Evolutionary conservation across 37 sponge, comb jelly and placozoan species (phyloP).

Genomic region (Chondrosia reniformis): DNA sequence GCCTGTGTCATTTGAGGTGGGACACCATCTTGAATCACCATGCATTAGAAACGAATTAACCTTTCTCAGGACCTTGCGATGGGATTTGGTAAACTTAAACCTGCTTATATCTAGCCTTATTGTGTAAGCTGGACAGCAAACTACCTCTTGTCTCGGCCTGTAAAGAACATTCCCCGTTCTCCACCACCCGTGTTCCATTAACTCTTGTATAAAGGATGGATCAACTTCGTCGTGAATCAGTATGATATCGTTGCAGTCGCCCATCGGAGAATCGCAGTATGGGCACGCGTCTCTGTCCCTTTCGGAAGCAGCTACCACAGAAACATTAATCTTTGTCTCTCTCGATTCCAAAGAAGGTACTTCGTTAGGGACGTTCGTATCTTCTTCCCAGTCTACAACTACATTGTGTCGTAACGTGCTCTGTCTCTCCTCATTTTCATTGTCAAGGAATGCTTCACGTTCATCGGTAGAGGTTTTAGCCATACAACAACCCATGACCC

Average conservation of each 20-base stretch:
- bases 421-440: too few relatives aligned
- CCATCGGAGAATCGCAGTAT: conserved; percentile 55
- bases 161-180: conserved; percentile 69
- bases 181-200: conserved; percentile 73
- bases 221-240: conserved; percentile 28
- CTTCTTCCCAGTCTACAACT: too few relatives aligned
- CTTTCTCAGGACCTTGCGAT: conserved; percentile 38
- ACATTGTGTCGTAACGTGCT: too few relatives aligned
- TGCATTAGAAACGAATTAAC: conserved; percentile 38
- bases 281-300: conserved; percentile 41
- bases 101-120: conserved; percentile 40
- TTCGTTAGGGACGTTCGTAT: too few relatives aligned
- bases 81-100: conserved; percentile 53
- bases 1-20: neutral
- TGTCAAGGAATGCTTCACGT: too few relatives aligned
- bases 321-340: neutral
- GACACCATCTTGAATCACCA: conserved; percentile 32
- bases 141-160: conserved; percentile 39
- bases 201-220: conserved; percentile 42
- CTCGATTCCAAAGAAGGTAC: too few relatives aligned
- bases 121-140: conserved; percentile 75
- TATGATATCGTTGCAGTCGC: conserved; percentile 29
- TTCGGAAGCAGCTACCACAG: neutral
- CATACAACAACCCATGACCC: too few relatives aligned
- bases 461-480: too few relatives aligned